Evolutionary conservation across 2,113 vertebrate genomes (phyloP).

Genomic region (Artemisiospiza belli): DNA sequence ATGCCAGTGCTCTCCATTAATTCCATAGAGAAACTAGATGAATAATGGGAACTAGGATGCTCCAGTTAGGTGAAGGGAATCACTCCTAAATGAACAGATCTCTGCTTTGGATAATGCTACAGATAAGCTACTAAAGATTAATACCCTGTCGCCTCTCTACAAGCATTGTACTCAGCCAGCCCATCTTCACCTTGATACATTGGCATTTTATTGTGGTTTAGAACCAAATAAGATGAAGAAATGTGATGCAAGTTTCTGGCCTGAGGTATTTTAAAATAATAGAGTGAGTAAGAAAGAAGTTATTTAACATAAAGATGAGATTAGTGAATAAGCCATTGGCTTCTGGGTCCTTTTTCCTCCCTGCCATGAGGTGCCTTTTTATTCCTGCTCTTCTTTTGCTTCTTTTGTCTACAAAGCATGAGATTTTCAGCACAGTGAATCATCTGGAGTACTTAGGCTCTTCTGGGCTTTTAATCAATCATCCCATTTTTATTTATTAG

Average conservation of each 20-base stretch:
- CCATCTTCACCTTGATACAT: background rate
- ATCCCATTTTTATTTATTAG: conserved; percentile 38
- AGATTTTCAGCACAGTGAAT: conserved; percentile 1
- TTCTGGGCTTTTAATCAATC: conserved; percentile 39
- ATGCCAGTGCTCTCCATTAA: background rate
- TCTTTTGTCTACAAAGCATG: background rate
- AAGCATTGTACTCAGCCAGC: background rate
- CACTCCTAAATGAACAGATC: background rate
- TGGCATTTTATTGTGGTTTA: background rate
- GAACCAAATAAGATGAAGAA: background rate
- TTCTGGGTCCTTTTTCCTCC: background rate
- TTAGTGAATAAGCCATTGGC: background rate
- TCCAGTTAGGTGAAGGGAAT: background rate
- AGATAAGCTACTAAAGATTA: background rate
- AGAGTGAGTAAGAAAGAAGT: background rate
- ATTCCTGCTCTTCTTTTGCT: background rate
- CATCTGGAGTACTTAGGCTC: background rate
- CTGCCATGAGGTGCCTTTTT: background rate
- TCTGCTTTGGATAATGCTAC: background rate
- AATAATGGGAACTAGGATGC: background rate
- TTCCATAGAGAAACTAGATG: background rate
- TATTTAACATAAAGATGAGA: background rate
- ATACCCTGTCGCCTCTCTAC: background rate
- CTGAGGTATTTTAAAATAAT: background rate
- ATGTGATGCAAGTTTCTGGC: background rate